Conservation (phyloP, 2,888 invertebrate genomes). For the Drosophila nigritarsus region DNA sequence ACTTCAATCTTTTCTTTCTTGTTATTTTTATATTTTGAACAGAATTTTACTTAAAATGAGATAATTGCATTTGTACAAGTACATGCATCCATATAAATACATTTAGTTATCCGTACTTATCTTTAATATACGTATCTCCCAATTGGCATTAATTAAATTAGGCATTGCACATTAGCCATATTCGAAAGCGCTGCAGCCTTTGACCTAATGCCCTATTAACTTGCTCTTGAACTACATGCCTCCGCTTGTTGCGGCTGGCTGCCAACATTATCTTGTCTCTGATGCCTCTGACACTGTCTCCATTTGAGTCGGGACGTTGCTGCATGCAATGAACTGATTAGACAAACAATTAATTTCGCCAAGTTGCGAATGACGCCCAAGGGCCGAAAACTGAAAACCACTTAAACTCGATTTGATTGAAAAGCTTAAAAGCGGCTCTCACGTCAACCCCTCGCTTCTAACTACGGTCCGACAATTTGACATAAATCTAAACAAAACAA, state of each 20-base stretch:
- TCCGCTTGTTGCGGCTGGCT: conserved; percentile 19
- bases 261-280: neutral
- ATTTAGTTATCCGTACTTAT: neutral
- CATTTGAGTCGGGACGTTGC: conserved; percentile 12
- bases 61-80: neutral
- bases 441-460: neutral
- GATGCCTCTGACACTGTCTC: neutral
- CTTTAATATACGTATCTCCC: neutral
- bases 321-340: conserved; percentile 78
- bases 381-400: conserved; percentile 64
- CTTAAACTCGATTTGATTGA: conserved; percentile 78
- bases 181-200: conserved; percentile 12
- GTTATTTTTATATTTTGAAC: neutral
- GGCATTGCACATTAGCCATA: conserved; percentile 5
- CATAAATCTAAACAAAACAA: conserved; percentile 80
- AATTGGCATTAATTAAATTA: conserved; percentile 22
- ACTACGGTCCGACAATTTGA: conserved; percentile 69
- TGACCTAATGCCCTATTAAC: conserved; percentile 47
- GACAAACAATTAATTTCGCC: conserved; percentile 75
- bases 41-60: neutral
- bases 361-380: conserved; percentile 58
- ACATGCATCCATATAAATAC: neutral
- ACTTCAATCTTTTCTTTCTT: neutral
- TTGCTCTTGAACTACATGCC: conserved; percentile 10
- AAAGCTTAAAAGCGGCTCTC: conserved; percentile 70